Evolutionary conservation across 2,113 vertebrate genomes (phyloP).

Genomic region (Morphnarchus princeps): DNA sequence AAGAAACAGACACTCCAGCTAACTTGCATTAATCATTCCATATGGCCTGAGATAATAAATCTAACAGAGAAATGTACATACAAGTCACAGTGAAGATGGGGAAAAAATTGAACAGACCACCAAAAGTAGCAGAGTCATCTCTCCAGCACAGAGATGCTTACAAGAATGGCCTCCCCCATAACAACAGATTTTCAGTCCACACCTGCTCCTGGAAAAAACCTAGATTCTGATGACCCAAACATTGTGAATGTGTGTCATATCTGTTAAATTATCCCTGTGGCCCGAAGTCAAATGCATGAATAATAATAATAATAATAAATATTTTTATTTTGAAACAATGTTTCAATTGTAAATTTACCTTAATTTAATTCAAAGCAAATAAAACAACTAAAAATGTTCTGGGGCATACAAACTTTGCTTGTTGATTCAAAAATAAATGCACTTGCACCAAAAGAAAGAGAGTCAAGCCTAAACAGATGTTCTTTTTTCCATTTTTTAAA

Average conservation of each 20-base stretch:
- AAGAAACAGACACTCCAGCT: neutral
- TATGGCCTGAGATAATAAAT: neutral
- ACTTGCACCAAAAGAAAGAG: neutral
- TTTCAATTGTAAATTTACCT: neutral
- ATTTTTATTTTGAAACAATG: neutral
- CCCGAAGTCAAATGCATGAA: neutral
- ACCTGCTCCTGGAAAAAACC: neutral
- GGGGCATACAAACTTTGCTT: neutral
- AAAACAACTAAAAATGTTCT: neutral
- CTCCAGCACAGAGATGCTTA: neutral
- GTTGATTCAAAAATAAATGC: neutral
- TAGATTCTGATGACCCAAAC: neutral
- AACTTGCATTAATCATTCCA: neutral
- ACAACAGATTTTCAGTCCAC: neutral
- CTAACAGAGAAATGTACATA: neutral
- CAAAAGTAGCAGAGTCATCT: neutral
- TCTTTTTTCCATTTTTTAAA: neutral
- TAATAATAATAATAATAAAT: neutral
- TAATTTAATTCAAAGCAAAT: neutral
- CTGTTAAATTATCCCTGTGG: neutral
- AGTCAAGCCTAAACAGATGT: neutral
- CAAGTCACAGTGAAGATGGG: neutral
- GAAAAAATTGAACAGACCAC: neutral
- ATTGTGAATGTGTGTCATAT: neutral
- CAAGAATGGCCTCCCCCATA: neutral